A percentile compares a stretch with the other conserved stretches of the same genome.
phyloP scores from a whole-genome alignment of 2,888 invertebrate species.

The Amphimallon solstitiale region DNA sequence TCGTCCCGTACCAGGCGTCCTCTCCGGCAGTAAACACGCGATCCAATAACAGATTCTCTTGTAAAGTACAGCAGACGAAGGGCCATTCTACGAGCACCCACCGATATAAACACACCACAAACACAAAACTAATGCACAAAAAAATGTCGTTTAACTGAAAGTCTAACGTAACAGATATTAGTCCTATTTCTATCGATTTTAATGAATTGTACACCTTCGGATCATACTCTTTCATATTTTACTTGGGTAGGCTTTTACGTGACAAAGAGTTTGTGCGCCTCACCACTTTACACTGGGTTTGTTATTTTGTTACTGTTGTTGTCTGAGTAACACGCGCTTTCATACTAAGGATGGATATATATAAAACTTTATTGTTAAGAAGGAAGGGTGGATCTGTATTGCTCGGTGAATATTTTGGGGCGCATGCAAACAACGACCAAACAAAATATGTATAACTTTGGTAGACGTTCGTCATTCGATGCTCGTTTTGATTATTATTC shows the following conservation, averaged over 20 bases:
- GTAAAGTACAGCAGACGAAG: constrained; percentile 27
- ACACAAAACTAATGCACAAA: constrained; percentile 9
- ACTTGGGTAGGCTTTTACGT: too few species aligned
- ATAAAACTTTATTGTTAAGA: constrained; percentile 23
- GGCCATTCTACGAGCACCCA: constrained; percentile 21
- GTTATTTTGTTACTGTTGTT: constrained; percentile 29
- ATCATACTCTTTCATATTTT: too few species aligned
- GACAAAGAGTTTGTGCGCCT: not conserved
- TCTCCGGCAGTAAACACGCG: constrained; percentile 44
- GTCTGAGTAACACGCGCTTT: constrained; percentile 16
- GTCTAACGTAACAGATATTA: too few species aligned
- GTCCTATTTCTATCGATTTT: too few species aligned
- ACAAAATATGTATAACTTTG: constrained; percentile 20
- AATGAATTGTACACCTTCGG: too few species aligned
- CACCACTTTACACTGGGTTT: constrained; percentile 15
- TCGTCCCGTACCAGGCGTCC: constrained; percentile 47
- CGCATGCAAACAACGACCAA: constrained; percentile 29
- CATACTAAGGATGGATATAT: not conserved
- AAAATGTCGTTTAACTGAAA: not conserved
- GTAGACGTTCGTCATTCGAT: constrained; percentile 1
- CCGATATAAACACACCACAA: constrained; percentile 8
- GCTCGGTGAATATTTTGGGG: constrained; percentile 22
- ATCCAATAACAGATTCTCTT: constrained; percentile 37
- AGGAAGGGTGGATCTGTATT: constrained; percentile 23
- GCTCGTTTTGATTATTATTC: constrained; percentile 9